Conservation (phyloP, 1,140 invertebrate genomes). For the Leptopilina clavipes region DNA sequence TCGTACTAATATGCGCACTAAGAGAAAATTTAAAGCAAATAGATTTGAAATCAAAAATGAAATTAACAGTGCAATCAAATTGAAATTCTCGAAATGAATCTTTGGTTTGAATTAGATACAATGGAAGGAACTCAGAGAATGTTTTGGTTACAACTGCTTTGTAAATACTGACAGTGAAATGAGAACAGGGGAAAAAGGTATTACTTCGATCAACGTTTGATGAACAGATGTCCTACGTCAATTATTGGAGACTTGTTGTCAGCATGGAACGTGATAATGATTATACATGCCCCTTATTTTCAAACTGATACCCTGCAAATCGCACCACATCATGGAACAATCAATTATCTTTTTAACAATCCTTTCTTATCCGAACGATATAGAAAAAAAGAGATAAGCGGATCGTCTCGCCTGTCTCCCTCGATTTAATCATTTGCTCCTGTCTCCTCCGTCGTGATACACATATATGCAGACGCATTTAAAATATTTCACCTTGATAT, state of each 20-base stretch:
- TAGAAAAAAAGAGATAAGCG: neutral
- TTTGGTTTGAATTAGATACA: too few relatives aligned
- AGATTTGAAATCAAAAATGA: too few relatives aligned
- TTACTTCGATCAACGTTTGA: neutral
- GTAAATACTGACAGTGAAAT: neutral
- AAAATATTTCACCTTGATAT: conserved; percentile 15
- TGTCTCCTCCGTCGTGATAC: conserved; percentile 10
- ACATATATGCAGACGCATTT: conserved; percentile 23
- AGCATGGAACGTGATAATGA: conserved; percentile 17
- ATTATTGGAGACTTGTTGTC: neutral
- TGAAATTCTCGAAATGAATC: too few relatives aligned
- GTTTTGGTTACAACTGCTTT: neutral
- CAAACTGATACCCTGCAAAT: neutral
- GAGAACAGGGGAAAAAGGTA: neutral
- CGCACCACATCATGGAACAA: neutral
- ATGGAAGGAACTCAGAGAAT: too few relatives aligned
- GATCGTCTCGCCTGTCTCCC: conserved; percentile 4
- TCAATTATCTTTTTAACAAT: conserved; percentile 24
- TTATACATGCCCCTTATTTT: neutral
- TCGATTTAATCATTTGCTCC: conserved; percentile 27
- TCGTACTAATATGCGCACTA: too few relatives aligned
- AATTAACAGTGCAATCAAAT: too few relatives aligned
- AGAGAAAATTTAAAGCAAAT: too few relatives aligned
- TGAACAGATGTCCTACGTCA: neutral
- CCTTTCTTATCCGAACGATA: neutral